Evolutionary conservation across 2,797 vertebrate genomes (phyloP), one percentile per base, ranked within the genome.

Genomic region (Parambassis ranga): DNA sequence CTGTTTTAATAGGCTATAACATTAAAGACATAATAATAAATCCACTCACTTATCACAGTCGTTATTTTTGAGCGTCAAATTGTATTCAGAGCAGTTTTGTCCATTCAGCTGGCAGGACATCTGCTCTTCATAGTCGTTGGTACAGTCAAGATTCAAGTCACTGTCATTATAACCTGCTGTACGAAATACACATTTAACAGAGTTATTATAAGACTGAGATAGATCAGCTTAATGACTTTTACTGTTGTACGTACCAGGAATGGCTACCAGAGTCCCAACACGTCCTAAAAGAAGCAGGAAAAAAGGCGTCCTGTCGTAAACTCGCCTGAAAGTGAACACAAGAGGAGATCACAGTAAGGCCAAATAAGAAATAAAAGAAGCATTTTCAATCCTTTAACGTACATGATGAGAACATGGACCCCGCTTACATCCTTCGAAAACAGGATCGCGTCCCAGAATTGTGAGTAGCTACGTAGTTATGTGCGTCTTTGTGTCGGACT

Each of bases 61-160:
- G 1, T 2, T 0, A 4, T 0, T 7, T 26, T 0, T 0, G 1
- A 80, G 6, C 20, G 15, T 55, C 55, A 83, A 1, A 1, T 0
- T 42, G 53, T 69, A 66, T 13, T 23, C 58, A 2, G 6, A 0
- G 46, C 81, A 87, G 47, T 73, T 64, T 27, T 27, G 19, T 2
- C 24, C 58, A 0, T 47, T 15, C 7, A 79, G 26, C 0, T 64
- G 8, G 19, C 85, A 87, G 4, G 2, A 11, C 59, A 80, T 64
- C 1, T 0, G 0, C 0, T 0, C 0, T 0, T 10, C 14, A 10
- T 42, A 19, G 64, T 83, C 58, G 52, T 82, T 56, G 38, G 55
- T 75, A 27, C 82, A 87, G 10, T 55, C n/a, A 1, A 83, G 30
- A 47, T 10, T 33, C 1, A 13, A 5, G 1, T 1, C 55, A 37